These are phyloP conservation scores for Caenorhabditis brenneri DNA, from an alignment of 1,140 invertebrate genomes.

Conservation along the genomic window DNA sequence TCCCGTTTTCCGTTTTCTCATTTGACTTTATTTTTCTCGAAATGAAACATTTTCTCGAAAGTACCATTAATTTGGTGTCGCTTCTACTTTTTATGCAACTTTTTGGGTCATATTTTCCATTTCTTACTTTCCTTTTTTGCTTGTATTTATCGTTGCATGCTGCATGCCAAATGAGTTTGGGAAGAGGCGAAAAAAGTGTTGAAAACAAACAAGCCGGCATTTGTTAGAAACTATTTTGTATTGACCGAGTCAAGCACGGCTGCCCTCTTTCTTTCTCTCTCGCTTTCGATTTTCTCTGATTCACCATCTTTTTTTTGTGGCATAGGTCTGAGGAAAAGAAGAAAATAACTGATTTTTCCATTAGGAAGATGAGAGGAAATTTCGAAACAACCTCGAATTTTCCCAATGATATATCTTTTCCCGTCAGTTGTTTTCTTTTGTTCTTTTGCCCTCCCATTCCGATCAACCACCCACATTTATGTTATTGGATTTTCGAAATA, in stretches of 20 bases:
- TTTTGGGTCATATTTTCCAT: background rate
- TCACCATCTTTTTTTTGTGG: slow-evolving; percentile 19
- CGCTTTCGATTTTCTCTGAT: no score
- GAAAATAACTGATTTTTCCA: background rate
- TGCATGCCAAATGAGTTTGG: slow-evolving; percentile 27
- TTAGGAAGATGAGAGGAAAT: no score
- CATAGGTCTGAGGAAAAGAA: background rate
- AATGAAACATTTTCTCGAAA: background rate
- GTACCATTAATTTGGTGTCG: background rate
- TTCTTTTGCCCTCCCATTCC: background rate
- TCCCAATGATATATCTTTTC: background rate
- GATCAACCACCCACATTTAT: background rate
- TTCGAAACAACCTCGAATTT: background rate
- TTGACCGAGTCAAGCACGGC: slow-evolving; percentile 4
- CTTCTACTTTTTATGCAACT: background rate
- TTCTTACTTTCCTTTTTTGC: background rate
- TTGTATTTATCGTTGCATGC: background rate
- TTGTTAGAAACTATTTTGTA: slow-evolving; percentile 27
- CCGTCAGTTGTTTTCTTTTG: background rate
- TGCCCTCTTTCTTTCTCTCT: background rate
- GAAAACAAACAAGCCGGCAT: background rate
- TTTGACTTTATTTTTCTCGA: background rate
- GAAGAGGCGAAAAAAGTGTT: background rate
- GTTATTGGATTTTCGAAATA: background rate
- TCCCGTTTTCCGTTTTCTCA: background rate